Evolutionary conservation across 2,888 invertebrate species (phyloP).

Genomic region (Scaptomyza polygonia): DNA sequence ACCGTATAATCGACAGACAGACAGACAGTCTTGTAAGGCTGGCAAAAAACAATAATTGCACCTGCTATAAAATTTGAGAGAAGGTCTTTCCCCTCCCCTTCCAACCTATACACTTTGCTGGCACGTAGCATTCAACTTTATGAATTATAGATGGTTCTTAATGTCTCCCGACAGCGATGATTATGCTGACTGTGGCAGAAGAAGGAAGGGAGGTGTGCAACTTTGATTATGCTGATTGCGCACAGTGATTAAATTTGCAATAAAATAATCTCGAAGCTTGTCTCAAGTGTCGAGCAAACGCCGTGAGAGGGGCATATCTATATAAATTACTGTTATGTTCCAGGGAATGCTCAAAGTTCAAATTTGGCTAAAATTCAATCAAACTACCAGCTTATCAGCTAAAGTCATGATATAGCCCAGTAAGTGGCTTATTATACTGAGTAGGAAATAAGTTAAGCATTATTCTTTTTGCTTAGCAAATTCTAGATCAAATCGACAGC

Average conservation of each 20-base stretch:
- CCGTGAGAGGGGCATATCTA: constrained; percentile 3
- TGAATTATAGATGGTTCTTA: constrained; percentile 75
- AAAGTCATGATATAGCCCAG: background rate
- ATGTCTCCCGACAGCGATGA: constrained; percentile 58
- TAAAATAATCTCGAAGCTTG: constrained; percentile 51
- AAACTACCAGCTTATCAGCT: constrained; percentile 7
- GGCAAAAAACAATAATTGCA: constrained; percentile 54
- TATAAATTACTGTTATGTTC: constrained; percentile 42
- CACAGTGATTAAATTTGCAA: constrained; percentile 75
- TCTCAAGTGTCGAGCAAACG: constrained; percentile 36
- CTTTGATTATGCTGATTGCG: constrained; percentile 76
- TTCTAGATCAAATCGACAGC: constrained; percentile 4
- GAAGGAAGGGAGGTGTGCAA: background rate
- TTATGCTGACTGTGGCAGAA: constrained; percentile 34
- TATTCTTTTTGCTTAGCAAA: constrained; percentile 19
- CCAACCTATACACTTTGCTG: constrained; percentile 3
- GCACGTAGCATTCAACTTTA: constrained; percentile 61
- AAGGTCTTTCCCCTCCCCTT: background rate
- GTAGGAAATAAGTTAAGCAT: constrained; percentile 11
- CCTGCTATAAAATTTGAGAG: constrained; percentile 12
- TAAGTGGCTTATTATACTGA: background rate
- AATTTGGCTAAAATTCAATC: constrained; percentile 14
- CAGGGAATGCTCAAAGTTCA: constrained; percentile 36
- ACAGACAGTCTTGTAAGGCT: constrained; percentile 2
- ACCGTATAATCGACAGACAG: constrained; percentile 1